A percentile compares a stretch with the other conserved stretches of the same genome.
Conservation (phyloP, 1,140 invertebrate genomes). For the Drosophila chauvacae region DNA sequence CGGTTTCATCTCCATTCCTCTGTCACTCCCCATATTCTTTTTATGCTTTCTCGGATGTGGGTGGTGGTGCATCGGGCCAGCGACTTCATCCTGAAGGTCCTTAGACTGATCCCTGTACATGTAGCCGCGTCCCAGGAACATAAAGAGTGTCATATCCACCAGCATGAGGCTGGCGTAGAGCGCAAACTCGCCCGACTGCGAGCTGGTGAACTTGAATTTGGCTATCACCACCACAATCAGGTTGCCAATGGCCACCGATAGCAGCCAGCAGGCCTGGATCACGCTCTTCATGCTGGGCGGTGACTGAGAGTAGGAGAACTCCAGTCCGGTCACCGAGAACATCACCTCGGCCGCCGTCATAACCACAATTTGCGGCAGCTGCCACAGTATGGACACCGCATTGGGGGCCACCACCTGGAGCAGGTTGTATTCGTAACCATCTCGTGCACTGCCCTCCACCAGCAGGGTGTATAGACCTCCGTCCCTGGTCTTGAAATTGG, state of each 20-base stretch:
- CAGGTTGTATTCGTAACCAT: conserved; percentile 50
- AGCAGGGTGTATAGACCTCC: conserved; percentile 88
- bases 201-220: conserved; percentile 72
- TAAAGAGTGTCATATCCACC: conserved; percentile 92
- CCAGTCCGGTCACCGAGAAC: conserved; percentile 96
- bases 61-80: neutral
- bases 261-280: conserved; percentile 94
- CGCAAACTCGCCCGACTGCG: conserved; percentile 90
- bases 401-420: conserved; percentile 87
- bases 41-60: too few species aligned
- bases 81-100: neutral
- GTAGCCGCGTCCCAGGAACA: conserved; percentile 89
- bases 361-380: conserved; percentile 95
- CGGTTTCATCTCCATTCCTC: neutral
- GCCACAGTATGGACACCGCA: conserved; percentile 91
- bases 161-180: conserved; percentile 94
- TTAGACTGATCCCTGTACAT: conserved; percentile 75
- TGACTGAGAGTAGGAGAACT: conserved; percentile 96
- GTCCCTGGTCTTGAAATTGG: conserved; percentile 81
- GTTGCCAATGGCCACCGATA: conserved; percentile 97
- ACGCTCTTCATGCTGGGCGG: conserved; percentile 96
- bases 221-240: conserved; percentile 94
- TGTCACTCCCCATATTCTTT: too few species aligned
- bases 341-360: conserved; percentile 93
- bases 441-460: conserved; percentile 87